Conservation (phyloP, 2,113 vertebrate genomes). For the Vimba vimba region DNA sequence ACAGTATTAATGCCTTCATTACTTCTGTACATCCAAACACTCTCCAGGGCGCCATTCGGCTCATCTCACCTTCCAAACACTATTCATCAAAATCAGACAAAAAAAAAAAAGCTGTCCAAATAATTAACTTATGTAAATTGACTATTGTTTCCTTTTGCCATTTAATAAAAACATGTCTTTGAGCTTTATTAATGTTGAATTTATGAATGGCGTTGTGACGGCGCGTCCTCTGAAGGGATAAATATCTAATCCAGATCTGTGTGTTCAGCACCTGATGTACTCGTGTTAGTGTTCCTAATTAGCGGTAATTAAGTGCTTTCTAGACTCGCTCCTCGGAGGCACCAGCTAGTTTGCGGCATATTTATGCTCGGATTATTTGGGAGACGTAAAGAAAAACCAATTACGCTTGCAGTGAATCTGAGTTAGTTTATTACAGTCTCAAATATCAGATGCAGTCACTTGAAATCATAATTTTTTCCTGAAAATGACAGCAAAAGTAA, state of each 20-base stretch:
- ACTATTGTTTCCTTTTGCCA: neutral
- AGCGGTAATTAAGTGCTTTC: conserved; percentile 70
- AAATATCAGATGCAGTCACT: neutral
- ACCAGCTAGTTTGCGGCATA: conserved; percentile 66
- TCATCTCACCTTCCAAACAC: neutral
- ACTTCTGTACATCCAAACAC: neutral
- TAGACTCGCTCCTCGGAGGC: conserved; percentile 60
- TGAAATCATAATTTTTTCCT: neutral
- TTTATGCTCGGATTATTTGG: conserved; percentile 71
- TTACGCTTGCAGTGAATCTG: conserved; percentile 46
- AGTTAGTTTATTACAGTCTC: neutral
- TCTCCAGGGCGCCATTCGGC: neutral
- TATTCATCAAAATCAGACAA: conserved; percentile 43
- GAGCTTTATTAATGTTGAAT: conserved; percentile 20
- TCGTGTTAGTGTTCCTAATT: conserved; percentile 75
- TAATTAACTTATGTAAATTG: conserved; percentile 39
- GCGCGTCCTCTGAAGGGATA: conserved; percentile 15
- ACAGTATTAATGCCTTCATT: conserved; percentile 30
- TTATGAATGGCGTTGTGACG: conserved; percentile 5
- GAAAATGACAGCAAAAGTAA: neutral
- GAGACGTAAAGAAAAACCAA: conserved; percentile 64
- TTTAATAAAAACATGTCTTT: neutral
- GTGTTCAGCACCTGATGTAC: conserved; percentile 66
- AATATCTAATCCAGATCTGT: conserved; percentile 26
- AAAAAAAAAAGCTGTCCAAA: neutral